Base-by-base conservation (phyloP, 2,113 vertebrate species). In the Callocephalon fimbriatum region DNA sequence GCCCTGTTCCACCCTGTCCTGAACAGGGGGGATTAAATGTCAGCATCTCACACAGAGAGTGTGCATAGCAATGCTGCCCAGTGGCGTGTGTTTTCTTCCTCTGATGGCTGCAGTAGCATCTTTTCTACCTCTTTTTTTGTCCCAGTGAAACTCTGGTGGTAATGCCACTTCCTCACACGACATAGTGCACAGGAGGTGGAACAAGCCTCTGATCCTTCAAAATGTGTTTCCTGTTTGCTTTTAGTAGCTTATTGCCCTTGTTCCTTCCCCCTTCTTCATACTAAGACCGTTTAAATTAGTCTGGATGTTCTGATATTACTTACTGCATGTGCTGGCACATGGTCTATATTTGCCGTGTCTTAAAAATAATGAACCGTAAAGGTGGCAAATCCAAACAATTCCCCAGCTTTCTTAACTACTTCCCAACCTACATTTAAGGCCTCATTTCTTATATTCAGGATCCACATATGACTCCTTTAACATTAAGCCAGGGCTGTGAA, bases 141-240 rank as follows among this genome's bases (percentile, higher is more conserved):
- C 59, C n/a, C 18, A n/a, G 14, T 80, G 48, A 44, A 67, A 38
- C 9, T 32, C 29, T 1, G 3, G 10, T 94, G 63, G 32, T 70
- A 47, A 17, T 80, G 45, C 31, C 1, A 0, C 65, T 48, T 72
- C 53, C 45, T 88, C 1, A 0, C 15, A 23, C 18, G 21, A 45
- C 14, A 17, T 54, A 85, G 31, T 85, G 50, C 13, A 12, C 50
- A 48, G 44, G 50, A 84, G 65, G 10, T 71, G 37, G 45, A 94
- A 29, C n/a, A 81, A 86, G 70, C 37, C 32, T 81, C 59, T 45
- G 12, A 12, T 71, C 35, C 42, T 81, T 94, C 50, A 25, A 54
- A 92, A n/a, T 44, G 25, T 90, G 31, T 80, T 77, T 91, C 66
- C 54, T 26, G 3, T 66, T 93, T 84, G 42, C 32, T 74, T 77